Conservation (phyloP, 2,113 vertebrate genomes). For the Lasiurus borealis region DNA sequence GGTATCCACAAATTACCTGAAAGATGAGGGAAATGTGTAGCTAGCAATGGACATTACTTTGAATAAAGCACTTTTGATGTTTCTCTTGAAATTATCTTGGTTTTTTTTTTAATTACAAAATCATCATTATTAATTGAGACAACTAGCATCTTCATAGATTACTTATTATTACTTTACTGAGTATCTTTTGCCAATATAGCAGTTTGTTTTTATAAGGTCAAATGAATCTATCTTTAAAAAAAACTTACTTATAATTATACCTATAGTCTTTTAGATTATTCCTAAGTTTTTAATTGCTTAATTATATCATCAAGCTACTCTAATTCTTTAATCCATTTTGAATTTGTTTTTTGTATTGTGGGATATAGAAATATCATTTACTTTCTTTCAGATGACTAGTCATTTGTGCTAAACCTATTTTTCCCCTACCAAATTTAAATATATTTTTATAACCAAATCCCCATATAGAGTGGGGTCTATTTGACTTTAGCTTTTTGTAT, state of each 20-base stretch:
- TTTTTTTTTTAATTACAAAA: no score
- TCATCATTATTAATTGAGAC: no score
- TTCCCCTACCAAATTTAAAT: background rate
- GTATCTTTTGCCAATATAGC: background rate
- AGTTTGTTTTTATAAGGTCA: constrained; percentile 33
- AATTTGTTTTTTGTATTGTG: background rate
- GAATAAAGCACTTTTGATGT: no score
- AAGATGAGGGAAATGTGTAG: no score
- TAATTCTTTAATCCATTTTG: background rate
- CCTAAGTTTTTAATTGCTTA: background rate
- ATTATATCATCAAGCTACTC: background rate
- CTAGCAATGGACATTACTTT: no score
- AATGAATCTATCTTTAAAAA: background rate
- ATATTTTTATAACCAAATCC: background rate
- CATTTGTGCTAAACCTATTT: background rate
- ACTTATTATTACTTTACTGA: constrained; percentile 27
- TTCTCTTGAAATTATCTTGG: no score
- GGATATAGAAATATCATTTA: background rate
- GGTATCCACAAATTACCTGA: no score
- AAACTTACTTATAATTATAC: background rate
- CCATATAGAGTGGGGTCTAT: background rate
- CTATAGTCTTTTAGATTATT: background rate
- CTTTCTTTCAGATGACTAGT: background rate
- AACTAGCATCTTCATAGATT: background rate
- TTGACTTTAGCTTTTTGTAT: background rate